A percentile compares a stretch with the other conserved stretches of the same genome.
Conservation (phyloP, 2,888 invertebrate genomes). For the Scaptomyza parva region DNA sequence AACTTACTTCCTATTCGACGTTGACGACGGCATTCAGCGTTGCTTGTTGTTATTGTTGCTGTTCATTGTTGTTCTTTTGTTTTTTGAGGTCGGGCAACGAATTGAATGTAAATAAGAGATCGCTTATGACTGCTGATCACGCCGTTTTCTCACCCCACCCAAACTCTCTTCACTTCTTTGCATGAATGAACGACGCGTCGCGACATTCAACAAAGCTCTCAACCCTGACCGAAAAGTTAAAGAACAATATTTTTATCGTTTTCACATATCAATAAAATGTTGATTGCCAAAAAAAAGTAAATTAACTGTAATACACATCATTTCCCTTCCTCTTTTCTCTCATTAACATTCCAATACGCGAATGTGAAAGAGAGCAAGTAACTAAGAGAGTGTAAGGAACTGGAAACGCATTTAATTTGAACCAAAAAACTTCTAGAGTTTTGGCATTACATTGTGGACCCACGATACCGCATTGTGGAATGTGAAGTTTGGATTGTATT, state of each 20-base stretch:
- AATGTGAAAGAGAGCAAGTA: not conserved
- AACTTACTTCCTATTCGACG: constrained; percentile 74
- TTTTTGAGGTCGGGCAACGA: constrained; percentile 16
- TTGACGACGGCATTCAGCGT: constrained; percentile 20
- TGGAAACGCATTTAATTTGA: constrained; percentile 14
- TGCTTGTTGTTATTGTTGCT: constrained; percentile 28
- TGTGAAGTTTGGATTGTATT: constrained; percentile 22
- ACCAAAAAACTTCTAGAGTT: constrained; percentile 22
- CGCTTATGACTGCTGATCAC: constrained; percentile 5
- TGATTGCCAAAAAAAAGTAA: not conserved
- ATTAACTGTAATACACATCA: not conserved
- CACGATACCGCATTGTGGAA: constrained; percentile 35
- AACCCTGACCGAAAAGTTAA: constrained; percentile 19
- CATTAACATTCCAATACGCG: not conserved
- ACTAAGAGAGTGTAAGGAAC: not conserved
- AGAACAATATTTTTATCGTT: constrained; percentile 7
- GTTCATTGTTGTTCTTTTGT: constrained; percentile 21
- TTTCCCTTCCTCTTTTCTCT: not conserved
- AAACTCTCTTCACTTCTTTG: constrained; percentile 24
- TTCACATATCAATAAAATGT: not conserved
- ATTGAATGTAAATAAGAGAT: constrained; percentile 46
- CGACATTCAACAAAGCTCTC: constrained; percentile 9
- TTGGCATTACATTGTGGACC: constrained; percentile 16
- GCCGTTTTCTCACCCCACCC: not conserved
- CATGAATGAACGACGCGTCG: constrained; percentile 23